A percentile compares a stretch with the other conserved stretches of the same genome.
These are phyloP conservation scores for Chamaetylas fuelleborni DNA, from an alignment of 2,113 vertebrate genomes.

Conservation along the genomic window DNA sequence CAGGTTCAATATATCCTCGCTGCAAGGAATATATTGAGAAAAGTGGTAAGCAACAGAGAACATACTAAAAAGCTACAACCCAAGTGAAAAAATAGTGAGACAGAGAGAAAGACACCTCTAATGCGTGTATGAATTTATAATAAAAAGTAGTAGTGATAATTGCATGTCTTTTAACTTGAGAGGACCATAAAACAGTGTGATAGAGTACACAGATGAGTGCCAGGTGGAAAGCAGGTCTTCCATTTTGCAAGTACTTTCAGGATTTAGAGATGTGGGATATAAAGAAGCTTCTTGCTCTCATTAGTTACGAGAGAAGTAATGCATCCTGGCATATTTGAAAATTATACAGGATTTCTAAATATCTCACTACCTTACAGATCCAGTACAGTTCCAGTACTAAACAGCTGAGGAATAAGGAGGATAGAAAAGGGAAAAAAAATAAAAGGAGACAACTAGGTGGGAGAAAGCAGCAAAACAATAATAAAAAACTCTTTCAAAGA, in stretches of 20 bases:
- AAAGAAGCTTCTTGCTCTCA: neutral
- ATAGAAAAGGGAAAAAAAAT: rapidly evolving
- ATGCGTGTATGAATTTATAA: constrained; percentile 3
- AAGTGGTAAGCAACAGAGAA: constrained; percentile 10
- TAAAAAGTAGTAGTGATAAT: constrained; percentile 44
- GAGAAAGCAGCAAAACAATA: neutral
- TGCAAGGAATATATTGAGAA: constrained; percentile 26
- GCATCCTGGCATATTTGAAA: neutral
- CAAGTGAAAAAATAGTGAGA: neutral
- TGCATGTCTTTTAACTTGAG: constrained; percentile 26
- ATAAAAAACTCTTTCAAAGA: neutral
- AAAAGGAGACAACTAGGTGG: rapidly evolving
- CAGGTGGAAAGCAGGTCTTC: neutral
- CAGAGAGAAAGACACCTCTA: neutral
- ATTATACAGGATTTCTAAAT: neutral
- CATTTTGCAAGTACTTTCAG: neutral
- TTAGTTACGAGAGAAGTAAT: neutral
- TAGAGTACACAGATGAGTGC: neutral
- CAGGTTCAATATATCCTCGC: constrained; percentile 54
- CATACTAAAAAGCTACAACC: constrained; percentile 10
- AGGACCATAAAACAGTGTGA: constrained; percentile 38
- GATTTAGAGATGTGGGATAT: neutral
- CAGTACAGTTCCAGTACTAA: neutral
- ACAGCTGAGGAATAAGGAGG: neutral
- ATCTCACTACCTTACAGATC: neutral